Evolutionary conservation across 2,113 vertebrate genomes (phyloP).

Genomic region (Hemichromis elongatus): DNA sequence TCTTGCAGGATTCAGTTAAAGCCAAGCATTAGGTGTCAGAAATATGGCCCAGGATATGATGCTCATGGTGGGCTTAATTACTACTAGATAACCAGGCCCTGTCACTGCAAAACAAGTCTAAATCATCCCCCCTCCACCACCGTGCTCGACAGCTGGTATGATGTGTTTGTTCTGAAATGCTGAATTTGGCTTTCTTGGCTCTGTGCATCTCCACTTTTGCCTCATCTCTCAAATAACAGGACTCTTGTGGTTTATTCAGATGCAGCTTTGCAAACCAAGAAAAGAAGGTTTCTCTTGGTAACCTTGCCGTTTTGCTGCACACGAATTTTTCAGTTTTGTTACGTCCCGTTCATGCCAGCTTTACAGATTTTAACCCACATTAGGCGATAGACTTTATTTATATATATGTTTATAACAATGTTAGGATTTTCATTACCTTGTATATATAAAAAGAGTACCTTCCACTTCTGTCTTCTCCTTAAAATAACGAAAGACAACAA

Average conservation of each 20-base stretch:
- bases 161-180: background rate
- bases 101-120: background rate
- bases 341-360: background rate
- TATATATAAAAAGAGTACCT: conserved; percentile 94
- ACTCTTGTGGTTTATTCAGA: background rate
- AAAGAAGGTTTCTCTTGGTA: background rate
- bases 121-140: background rate
- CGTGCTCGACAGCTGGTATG: background rate
- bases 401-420: background rate
- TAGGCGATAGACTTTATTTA: background rate
- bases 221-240: background rate
- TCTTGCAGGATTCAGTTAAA: background rate
- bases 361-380: background rate
- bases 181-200: background rate
- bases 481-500: background rate
- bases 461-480: conserved; percentile 98
- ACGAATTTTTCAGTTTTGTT: background rate
- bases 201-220: background rate
- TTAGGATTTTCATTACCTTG: conserved; percentile 72
- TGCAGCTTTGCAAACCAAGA: background rate
- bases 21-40: background rate
- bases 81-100: background rate
- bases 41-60: background rate
- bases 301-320: background rate
- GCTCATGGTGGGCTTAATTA: background rate